Base-by-base conservation (phyloP, 2,888 invertebrate genomes). In the Machimus atricapillus region DNA sequence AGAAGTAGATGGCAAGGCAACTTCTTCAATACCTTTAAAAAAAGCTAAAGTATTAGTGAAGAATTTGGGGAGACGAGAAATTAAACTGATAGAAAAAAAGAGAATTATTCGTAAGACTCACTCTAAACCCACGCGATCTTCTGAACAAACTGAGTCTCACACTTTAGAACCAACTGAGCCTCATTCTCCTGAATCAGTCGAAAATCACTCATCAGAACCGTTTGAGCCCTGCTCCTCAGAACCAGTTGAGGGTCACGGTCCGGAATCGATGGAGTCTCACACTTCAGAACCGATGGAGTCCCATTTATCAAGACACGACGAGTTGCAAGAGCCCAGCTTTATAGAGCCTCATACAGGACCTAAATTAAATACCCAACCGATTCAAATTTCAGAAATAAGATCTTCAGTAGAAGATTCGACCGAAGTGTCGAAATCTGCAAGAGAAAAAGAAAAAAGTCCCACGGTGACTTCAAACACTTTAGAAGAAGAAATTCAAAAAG, bases 331-430 rank as follows among this genome's bases (percentile, higher is more conserved):
- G 16, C 5, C 2, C 43, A 16, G 19, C n/a, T 19, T 19, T 52
- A n/a, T 19, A n/a, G 52, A 66, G 1, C 4, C 4, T 9, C 0
- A 9, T 4, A 27, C 23, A 66, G 23, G 4, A 9, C 1, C 3
- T 4, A 27, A 43, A 74, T 8, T 46, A n/a, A 85, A 40, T 37
- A 40, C 34, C n/a, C 82, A 34, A n/a, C 86, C 86, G 14, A 86
- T 86, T 58, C 86, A 86, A 78, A 86, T 31, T 58, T 78, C 86
- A 23, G 86, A 86, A 58, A 78, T 86, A 78, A 37, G 86, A 58
- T 86, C 86, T 19, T 85, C 85, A 3, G 73, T 76, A 16, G 85
- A 85, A 16, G 76, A 85, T 16, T n/a, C 52, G 9, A 31, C n/a
- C 8, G n/a, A 12, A 12, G 3, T 34, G 9, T 23, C 12, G 23